Evolutionary conservation across 92 coral and sea anemone genomes (phyloP), one percentile per base, ranked within the genome.

Genomic region (Heteractis magnifica): DNA sequence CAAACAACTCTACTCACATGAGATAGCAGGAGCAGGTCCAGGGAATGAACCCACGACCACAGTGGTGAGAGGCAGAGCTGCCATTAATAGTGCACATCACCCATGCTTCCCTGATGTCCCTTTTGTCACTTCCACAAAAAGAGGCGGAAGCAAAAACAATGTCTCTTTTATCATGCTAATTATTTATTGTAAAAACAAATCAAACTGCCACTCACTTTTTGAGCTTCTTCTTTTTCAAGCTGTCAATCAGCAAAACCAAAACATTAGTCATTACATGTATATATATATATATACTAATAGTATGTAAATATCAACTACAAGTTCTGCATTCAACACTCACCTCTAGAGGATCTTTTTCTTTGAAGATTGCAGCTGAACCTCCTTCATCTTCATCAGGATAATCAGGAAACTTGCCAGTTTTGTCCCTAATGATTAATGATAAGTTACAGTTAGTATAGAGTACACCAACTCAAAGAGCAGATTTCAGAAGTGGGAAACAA

Each of bases 311-410:
- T 34, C 44, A 34, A 34, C 44, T 34, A 34, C 44, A 34, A 34
- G 44, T 34, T 34, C 44, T 59, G 12, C 65, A 11, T 19, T 59
- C 10, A 3, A 62, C 20, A 58, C 87, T 59, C 83, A 94, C 99
- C 83, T 96, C 98, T 51, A 85, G 82, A 23, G 99, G 99, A 72
- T 94, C 98, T 81, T 96, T 96, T 64, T 96, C 92, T 87, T 92
- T 94, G 79, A 96, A 96, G 71, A 96, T 89, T 51, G 94, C 86
- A 14, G 97, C 98, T 20, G 99, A 96, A 0, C 99, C 99, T 26
- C 99, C 99, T 58, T 96, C 99, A 52, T 92, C 97, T 49, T 96
- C 99, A 51, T 88, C 91, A 0, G 99, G 98, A 64, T 96, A 96
- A 26, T 96, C 99, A 26, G 99, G 99, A 60, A 96, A 96, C 82